A percentile compares a stretch with the other conserved stretches of the same genome.
Conservation (phyloP, 2,888 invertebrate species). For the Andrena bucephala region DNA sequence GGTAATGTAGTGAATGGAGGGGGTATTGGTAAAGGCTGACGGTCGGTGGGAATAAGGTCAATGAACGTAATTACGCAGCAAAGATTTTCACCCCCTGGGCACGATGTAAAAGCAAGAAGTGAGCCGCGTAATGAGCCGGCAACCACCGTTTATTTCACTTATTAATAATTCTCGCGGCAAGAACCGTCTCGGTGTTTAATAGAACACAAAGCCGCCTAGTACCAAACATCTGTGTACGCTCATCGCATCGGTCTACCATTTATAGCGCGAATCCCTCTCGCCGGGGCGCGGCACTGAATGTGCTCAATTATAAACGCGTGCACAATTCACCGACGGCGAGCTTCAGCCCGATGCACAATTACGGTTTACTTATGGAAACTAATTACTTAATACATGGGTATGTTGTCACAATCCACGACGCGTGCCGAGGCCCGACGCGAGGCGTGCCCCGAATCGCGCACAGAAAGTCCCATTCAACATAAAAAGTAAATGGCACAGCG, state of each 20-base stretch:
- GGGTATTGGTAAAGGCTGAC: too few relatives aligned
- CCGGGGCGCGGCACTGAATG: constrained; percentile 13
- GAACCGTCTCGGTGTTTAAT: constrained; percentile 24
- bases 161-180: constrained; percentile 41
- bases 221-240: constrained; percentile 5
- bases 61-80: neutral
- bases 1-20: too few relatives aligned
- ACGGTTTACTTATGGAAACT: constrained; percentile 8
- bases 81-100: neutral
- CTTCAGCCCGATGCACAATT: neutral
- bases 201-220: constrained; percentile 22
- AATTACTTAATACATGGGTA: neutral
- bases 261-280: constrained; percentile 26
- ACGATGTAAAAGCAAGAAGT: constrained; percentile 14
- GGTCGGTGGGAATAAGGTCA: neutral
- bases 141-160: constrained; percentile 25
- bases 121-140: neutral
- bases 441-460: too few relatives aligned
- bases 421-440: neutral
- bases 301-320: constrained; percentile 32
- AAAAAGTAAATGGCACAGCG: too few relatives aligned
- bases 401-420: neutral
- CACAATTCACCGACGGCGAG: neutral
- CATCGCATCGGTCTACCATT: constrained; percentile 26
- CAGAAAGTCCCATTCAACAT: too few relatives aligned